These are phyloP conservation scores for Labeo rohita DNA, from an alignment of 2,113 vertebrate genomes.

Conservation along the genomic window DNA sequence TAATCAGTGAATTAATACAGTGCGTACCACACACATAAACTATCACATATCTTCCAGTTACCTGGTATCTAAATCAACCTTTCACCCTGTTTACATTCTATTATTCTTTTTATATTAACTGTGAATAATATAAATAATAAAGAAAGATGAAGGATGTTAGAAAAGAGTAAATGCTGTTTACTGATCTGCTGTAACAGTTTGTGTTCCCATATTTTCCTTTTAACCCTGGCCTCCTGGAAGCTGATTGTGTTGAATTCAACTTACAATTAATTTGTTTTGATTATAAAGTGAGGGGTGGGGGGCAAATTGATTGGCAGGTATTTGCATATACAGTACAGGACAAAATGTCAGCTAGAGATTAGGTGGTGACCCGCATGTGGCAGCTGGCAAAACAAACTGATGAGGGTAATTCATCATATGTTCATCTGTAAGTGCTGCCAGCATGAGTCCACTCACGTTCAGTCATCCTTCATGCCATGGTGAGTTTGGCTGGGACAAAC, in stretches of 20 bases:
- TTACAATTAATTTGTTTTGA: slow-evolving; percentile 79
- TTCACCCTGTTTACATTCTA: slow-evolving; percentile 59
- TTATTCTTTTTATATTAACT: neutral
- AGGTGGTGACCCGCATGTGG: slow-evolving; percentile 74
- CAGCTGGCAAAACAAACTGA: slow-evolving; percentile 79
- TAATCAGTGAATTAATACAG: neutral
- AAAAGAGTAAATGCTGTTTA: slow-evolving; percentile 34
- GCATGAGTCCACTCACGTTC: slow-evolving; percentile 61
- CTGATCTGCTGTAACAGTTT: slow-evolving; percentile 46
- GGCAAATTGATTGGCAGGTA: slow-evolving; percentile 81
- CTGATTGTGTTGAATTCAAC: slow-evolving; percentile 71
- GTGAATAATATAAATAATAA: slow-evolving; percentile 1
- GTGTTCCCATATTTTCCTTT: slow-evolving; percentile 58
- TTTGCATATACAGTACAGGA: slow-evolving; percentile 82
- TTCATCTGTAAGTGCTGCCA: slow-evolving; percentile 52
- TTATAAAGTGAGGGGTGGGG: slow-evolving; percentile 66
- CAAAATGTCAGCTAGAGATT: slow-evolving; percentile 78
- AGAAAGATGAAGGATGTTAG: neutral
- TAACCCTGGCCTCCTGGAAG: slow-evolving; percentile 69
- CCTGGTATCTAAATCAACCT: slow-evolving; percentile 54
- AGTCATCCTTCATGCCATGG: slow-evolving; percentile 75
- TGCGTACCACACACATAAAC: neutral
- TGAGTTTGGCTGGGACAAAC: slow-evolving; percentile 52
- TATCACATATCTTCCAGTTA: slow-evolving; percentile 34
- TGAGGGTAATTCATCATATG: slow-evolving; percentile 81